Conservation (phyloP, 2,113 vertebrate species). For the Colossoma macropomum region DNA sequence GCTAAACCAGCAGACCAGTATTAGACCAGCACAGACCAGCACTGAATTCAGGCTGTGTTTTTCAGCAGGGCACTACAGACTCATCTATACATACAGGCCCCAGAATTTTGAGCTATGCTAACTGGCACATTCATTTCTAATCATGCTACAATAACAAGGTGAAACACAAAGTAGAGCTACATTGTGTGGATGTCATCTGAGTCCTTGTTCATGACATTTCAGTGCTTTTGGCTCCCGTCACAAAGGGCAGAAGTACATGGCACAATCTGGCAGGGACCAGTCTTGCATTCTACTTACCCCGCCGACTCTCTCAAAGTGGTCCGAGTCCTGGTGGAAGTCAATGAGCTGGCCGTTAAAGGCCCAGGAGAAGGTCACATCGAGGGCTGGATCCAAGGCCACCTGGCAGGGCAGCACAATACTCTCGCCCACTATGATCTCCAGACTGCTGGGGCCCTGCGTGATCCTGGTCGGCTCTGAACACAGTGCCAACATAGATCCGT, state of each 20-base stretch:
- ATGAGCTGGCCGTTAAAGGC: conserved; percentile 90
- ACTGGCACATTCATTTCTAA: background rate
- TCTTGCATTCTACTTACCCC: conserved; percentile 83
- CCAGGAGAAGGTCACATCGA: conserved; percentile 92
- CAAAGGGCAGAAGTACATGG: background rate
- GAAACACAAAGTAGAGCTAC: no score
- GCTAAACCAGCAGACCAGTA: no score
- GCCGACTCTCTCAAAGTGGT: conserved; percentile 92
- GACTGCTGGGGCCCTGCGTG: conserved; percentile 87
- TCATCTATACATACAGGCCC: no score
- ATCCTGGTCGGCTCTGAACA: conserved; percentile 91
- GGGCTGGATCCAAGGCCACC: conserved; percentile 86
- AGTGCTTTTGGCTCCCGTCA: background rate
- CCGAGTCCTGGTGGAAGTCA: conserved; percentile 84
- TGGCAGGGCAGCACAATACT: conserved; percentile 93
- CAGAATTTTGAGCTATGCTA: background rate
- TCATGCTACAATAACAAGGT: background rate
- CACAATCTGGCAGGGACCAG: conserved; percentile 3
- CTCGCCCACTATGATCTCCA: conserved; percentile 95
- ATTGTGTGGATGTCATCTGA: no score
- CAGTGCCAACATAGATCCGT: conserved; percentile 42
- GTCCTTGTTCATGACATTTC: background rate
- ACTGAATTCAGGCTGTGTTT: no score
- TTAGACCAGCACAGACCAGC: no score
- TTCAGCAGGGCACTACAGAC: no score